Evolutionary conservation across 2,888 invertebrate genomes (phyloP), one percentile per base, ranked within the genome.

Genomic region (Dryococelus australis): DNA sequence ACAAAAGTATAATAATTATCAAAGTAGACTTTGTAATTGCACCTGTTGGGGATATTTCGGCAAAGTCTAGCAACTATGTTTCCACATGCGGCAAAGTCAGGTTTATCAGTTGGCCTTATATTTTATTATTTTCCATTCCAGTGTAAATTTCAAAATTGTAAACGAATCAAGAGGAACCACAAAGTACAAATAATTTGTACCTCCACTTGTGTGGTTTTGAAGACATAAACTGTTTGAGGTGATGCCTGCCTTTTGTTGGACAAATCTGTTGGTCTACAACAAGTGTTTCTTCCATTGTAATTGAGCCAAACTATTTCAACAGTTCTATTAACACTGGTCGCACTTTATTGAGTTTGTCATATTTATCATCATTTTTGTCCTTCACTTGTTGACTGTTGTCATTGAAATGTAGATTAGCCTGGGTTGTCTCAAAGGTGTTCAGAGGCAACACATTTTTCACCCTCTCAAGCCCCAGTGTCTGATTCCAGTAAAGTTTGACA

Each of bases 131-230:
- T 84, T 84, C 35, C 35, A 9, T 79, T 24, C 91, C 91, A 88
- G n/a, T 90, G 85, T 91, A 91, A 27, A 91, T 89, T 89, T 92
- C 91, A 90, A 89, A 91, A 24, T 91, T 90, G 88, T 92, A 91
- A 9, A 88, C 90, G 89, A 88, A 90, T 65, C 90, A 91, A 86
- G 87, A 87, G 43, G 90, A 89, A 87, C 90, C 91, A 89, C 90
- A 89, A 35, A 91, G 87, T 5, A 91, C 91, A 88, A 84, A 84
- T 12, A 10, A 43, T 16, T 84, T 84, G 10, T 35, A 35, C 6
- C 43, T 10, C 27, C 0, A 84, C 13, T 84, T 83, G 0, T 83
- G 28, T 6, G 28, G 83, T 83, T 26, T 84, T 24, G 5, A 4
- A 8, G 35, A 16, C 65, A 65, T 20, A 24, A 5, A 65, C 65